A percentile compares a stretch with the other conserved stretches of the same genome.
Evolutionary conservation across 2,113 vertebrate species (phyloP).

Genomic region (Salvator merianae): DNA sequence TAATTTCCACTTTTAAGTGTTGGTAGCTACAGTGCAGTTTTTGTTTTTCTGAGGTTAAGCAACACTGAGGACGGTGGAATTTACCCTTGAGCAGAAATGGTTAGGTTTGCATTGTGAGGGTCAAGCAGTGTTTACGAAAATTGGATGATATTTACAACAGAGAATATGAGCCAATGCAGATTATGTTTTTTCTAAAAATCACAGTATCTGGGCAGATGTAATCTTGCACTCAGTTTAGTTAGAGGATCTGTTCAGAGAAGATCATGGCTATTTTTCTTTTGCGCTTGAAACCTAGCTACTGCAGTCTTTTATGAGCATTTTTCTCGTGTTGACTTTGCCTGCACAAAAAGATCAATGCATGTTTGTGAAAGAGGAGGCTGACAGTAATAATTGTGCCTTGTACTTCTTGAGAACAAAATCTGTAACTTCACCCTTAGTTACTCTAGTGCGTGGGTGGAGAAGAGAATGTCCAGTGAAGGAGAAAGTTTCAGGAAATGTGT

Average conservation of each 20-base stretch:
- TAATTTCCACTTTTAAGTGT: not conserved
- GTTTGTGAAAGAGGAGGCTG: not conserved
- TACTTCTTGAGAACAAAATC: not conserved
- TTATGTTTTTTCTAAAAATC: not conserved
- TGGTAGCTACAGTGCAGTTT: not conserved
- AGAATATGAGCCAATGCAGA: not conserved
- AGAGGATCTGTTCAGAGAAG: not conserved
- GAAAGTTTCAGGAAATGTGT: not conserved
- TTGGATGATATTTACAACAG: not conserved
- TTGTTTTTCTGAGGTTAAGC: too few relatives aligned
- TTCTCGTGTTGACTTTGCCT: not conserved
- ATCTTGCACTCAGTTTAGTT: not conserved
- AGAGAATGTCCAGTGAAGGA: not conserved
- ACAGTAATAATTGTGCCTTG: not conserved
- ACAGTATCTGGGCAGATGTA: not conserved
- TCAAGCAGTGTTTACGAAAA: not conserved
- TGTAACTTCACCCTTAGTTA: not conserved
- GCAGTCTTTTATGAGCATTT: not conserved
- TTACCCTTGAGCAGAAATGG: too few relatives aligned
- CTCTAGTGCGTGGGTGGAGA: not conserved
- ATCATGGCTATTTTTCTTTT: not conserved
- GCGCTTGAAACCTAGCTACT: not conserved
- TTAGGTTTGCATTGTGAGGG: not conserved
- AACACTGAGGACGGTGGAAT: too few relatives aligned
- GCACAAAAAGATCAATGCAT: not conserved